phyloP scores from a whole-genome alignment of 2,113 vertebrate species.

The Chionomys nivalis region DNA sequence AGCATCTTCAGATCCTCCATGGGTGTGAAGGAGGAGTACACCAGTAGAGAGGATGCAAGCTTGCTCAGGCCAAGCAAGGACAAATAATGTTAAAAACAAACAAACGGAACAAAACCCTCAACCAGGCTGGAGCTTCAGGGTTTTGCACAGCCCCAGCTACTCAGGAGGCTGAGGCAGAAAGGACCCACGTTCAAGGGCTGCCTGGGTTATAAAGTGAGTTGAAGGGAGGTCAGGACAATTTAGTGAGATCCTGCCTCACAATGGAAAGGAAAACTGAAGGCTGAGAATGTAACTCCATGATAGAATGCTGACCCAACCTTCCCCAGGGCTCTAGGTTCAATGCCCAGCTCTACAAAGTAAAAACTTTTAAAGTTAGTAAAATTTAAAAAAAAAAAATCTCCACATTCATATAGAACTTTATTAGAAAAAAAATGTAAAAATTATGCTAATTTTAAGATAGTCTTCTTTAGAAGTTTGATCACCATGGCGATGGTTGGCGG shows the following conservation, averaged over 20 bases:
- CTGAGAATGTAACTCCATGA: background rate
- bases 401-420: background rate
- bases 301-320: too few species aligned
- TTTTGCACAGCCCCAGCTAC: background rate
- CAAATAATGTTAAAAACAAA: background rate
- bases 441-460: background rate
- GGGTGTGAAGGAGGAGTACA: too few species aligned
- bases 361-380: background rate
- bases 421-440: constrained; percentile 38
- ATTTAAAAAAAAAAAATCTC: background rate
- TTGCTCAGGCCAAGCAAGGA: background rate
- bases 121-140: background rate
- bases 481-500: background rate
- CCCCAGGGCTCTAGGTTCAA: background rate
- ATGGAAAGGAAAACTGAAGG: background rate
- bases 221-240: background rate
- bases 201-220: background rate
- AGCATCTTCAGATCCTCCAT: background rate
- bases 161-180: background rate
- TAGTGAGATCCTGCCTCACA: background rate
- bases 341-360: background rate
- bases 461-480: background rate
- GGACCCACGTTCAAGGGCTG: background rate
- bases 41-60: background rate
- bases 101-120: background rate